Conservation (phyloP, 2,113 vertebrate genomes). For the Myanophis thanlyinensis region DNA sequence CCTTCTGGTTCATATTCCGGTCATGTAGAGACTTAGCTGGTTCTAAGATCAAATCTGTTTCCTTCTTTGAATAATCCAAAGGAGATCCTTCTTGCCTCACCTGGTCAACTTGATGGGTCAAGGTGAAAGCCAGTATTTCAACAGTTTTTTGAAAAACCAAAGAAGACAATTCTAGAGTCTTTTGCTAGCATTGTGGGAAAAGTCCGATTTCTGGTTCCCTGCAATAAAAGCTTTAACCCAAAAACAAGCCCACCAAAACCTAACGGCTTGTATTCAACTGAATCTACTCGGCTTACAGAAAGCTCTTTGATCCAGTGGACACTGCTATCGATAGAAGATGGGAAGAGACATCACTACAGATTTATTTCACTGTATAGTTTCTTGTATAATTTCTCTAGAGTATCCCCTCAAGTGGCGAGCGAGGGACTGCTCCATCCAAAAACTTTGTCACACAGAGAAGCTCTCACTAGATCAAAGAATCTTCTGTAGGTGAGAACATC, state of each 20-base stretch:
- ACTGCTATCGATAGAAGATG: background rate
- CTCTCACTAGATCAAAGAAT: background rate
- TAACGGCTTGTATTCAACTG: conserved; percentile 40
- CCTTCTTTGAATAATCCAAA: conserved; percentile 1
- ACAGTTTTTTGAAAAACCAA: conserved; percentile 20
- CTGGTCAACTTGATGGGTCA: conserved; percentile 55
- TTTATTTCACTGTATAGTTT: background rate
- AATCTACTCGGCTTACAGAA: background rate
- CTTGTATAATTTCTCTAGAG: background rate
- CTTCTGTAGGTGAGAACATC: background rate
- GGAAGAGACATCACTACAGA: background rate
- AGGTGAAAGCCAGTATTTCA: conserved; percentile 60
- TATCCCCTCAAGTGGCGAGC: background rate
- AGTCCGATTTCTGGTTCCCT: conserved; percentile 76
- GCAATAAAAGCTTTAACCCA: conserved; percentile 69
- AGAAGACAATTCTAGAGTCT: background rate
- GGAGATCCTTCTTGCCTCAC: conserved; percentile 34
- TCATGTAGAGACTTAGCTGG: conserved; percentile 52
- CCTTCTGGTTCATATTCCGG: conserved; percentile 65
- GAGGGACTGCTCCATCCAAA: background rate
- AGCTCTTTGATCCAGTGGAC: background rate
- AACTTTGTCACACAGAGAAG: background rate
- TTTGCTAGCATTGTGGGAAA: conserved; percentile 70
- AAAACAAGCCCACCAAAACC: conserved; percentile 32
- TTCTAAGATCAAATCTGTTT: conserved; percentile 27